Base-by-base conservation (phyloP, 2,888 invertebrate genomes). In the Ectemnius lituratus region DNA sequence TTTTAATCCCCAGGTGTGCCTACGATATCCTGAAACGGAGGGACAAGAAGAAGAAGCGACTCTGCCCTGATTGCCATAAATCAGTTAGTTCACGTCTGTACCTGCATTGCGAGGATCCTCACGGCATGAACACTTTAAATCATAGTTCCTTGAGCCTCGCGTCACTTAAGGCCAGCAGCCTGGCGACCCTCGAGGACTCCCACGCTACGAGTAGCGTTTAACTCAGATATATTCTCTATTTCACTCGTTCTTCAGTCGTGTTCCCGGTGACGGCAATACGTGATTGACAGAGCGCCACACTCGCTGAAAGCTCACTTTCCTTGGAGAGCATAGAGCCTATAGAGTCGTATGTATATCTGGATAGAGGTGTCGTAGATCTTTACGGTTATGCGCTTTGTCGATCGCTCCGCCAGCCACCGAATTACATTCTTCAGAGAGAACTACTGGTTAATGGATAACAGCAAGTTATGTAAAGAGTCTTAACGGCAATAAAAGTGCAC, bases 1-100 rank as follows among this genome's bases (percentile, higher is more conserved):
- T 11, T 1, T 13, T 16, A 6, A 58, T 64, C 83, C 87, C 62
- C 85, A 94, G 95, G 89, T 95, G 95, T 89, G 95, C 94, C 69
- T 94, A 94, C 85, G 95, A 95, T 83, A 92, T 95, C 62, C 90
- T 94, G 81, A 92, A 94, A 52, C 92, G 93, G 69, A 92, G 93
- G 74, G 94, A 94, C 84, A 94, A 93, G 86, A 93, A 94, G 86
- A 93, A 93, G 87, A 93, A 94, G 77, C 92, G 94, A 27, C 92
- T 94, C 28, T 95, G 95, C 86, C 95, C 95, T 0, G 95, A 95
- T 83, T 95, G 95, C 85, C 94, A 94, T 87, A 93, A 94, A 82
- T 92, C 94, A 63, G 92, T 94, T 75, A 94, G 93, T 86, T 95
- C 95, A 60, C 92, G 94, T 62, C 91, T 95, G 73, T 94, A 94